Evolutionary conservation across 64 coral and sea anemone species (phyloP), one percentile per base, ranked within the genome.

Genomic region (Montipora efflorescens): DNA sequence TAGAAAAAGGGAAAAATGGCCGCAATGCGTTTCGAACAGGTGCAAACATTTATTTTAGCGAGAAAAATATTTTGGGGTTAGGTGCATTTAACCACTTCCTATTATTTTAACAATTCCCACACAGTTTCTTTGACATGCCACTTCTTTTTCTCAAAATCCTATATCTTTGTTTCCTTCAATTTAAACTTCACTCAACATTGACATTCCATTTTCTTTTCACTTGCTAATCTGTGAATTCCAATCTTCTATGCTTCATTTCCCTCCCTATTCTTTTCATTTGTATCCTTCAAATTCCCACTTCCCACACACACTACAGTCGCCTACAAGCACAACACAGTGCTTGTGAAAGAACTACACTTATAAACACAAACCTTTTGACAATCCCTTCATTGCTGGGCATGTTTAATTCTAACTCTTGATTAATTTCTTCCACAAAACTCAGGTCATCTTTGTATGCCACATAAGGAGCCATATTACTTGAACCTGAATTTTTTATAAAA

Each of bases 401-500:
- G 3, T 18, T 1, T 19, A 59, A 14, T 20, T 89, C 87, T 20
- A 93, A 64, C 23, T 93, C 92, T 7, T 88, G 48, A 80, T 87
- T 87, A 2, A 93, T 78, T 88, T 93, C 19, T 87, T 93, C 61
- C 21, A 88, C 78, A 49, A 93, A 93, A 72, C 62, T 84, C 5
- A 93, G 55, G 48, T 93, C 92, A 59, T 93, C 92, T 43, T 28
- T 47, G 67, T 57, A 82, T 47, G 16, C 9, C 36, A 4, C 58
- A 36, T 57, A 20, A 82, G 4, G 16, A 43, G 14, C 11, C 9
- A 64, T 16, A 15, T 12, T 16, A 64, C 3, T 7, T 64, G 61
- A 64, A 14, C 61, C 61, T 64, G 8, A 22, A 71, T 71, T 22
- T 5, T 4, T 14, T 67, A 67, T 14, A 67, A 71, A 22, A 23